Base-by-base conservation (phyloP, 2,888 invertebrate genomes). In the Eucera pruinosa region DNA sequence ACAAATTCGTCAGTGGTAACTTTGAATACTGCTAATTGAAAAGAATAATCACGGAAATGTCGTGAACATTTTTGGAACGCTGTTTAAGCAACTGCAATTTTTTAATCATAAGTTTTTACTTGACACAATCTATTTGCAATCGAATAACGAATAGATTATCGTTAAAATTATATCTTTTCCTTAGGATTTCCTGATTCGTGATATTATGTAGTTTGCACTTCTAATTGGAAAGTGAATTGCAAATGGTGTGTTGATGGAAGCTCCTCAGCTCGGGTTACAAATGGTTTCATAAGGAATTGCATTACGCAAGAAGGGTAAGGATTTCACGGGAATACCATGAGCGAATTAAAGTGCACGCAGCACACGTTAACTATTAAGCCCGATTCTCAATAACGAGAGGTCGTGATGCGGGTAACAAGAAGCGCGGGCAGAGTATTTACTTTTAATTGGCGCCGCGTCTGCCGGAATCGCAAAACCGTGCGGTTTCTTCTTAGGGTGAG, bases 381-480 rank as follows among this genome's bases (percentile, higher is more conserved):
- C 48, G 52, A 54, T 45, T 39, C 66, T 69, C 48, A 52, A 30
- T 74, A 80, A 80, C 68, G 80, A 80, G 67, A 72, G 65, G 54
- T 64, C 73, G 65, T 20, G 61, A 69, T 47, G 69, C 43, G 54
- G 48, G 48, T 66, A 78, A 74, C 68, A 72, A 82, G 82, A 85
- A 85, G 20, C 45, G 55, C 47, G 25, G 15, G 6, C 30, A 62
- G 33, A 20, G 68, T 72, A 41, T 80, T 83, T 83, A 69, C 64
- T 85, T 86, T 83, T 83, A 85, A 83, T 83, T 83, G 86, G 60
- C 68, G 69, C 50, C 67, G 65, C 76, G 70, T 68, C 62, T 48
- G 60, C 55, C 45, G 30, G 74, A 43, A 65, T 76, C 61, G 71
- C 71, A 70, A 58, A 54, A 71, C 54, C 71, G 69, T 39, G 62